Base-by-base conservation (phyloP, 37 sponge, comb jelly and placozoan species). In the Cladorhizidae sp. region DNA sequence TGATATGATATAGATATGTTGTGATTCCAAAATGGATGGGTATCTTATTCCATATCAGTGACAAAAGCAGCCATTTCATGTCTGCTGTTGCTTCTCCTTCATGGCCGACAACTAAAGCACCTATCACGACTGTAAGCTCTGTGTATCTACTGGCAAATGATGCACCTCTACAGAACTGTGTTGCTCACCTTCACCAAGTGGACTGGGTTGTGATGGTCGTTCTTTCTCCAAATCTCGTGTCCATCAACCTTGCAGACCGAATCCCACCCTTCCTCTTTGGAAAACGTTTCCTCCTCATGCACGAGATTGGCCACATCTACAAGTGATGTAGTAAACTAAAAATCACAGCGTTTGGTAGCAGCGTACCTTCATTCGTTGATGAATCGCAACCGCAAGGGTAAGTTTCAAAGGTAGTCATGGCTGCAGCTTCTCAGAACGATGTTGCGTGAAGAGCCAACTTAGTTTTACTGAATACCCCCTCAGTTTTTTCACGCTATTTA, bases 171-270 rank as follows among this genome's bases (percentile, higher is more conserved):
- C 45, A 28, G 29, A 28, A n/a, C 3, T 33, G n/a, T 68, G 14
- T 36, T 33, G 21, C 3, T 6, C 63, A 86, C 87, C 76, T 87
- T 87, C 31, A 87, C 70, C 39, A 87, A 76, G 40, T 87, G 82
- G 7, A 81, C 72, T n/a, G 88, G 72, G 75, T 67, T 36, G 64
- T 12, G 54, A 70, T 41, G 0, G 57, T 82, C 82, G 1, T 23
- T 11, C 61, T 87, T 87, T 70, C 77, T 82, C 88, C 88, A 87
- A 0, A 87, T 39, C 49, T 87, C 88, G 22, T 45, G 37, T 2
- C 20, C 9, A 18, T 87, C 83, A 21, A 51, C 76, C 57, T 55
- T 81, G n/a, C 56, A 81, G 39, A 81, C 43, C 28, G 74, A 70
- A 39, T 37, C 40, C 88, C 88, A 87, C 8, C 88, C 88, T 35